Conservation (phyloP, 2,797 vertebrate species). For the Acanthurus leucopareius region DNA sequence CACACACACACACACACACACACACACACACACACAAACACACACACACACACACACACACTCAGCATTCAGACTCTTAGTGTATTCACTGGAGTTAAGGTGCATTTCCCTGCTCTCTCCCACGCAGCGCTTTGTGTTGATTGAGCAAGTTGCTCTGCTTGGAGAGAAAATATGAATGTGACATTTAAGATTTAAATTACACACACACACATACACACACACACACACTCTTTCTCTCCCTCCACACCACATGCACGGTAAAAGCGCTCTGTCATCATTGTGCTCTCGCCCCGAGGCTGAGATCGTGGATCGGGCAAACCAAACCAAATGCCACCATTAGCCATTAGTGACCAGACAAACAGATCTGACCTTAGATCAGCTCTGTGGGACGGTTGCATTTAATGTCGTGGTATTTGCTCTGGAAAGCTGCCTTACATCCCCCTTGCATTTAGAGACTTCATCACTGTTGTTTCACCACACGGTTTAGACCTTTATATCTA, state of each 20-base stretch:
- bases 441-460: too few species aligned
- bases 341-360: constrained; percentile 44
- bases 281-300: constrained; percentile 37
- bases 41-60: constrained; percentile 37
- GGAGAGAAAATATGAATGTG: constrained; percentile 62
- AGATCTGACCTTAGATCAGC: constrained; percentile 48
- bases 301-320: constrained; percentile 41
- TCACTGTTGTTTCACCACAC: not conserved
- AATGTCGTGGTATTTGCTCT: not conserved
- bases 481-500: not conserved
- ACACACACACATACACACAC: constrained; percentile 15
- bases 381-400: constrained; percentile 12
- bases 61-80: constrained; percentile 24
- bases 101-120: constrained; percentile 59
- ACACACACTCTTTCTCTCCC: constrained; percentile 5
- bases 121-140: constrained; percentile 60
- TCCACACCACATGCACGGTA: constrained; percentile 3
- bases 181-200: constrained; percentile 56
- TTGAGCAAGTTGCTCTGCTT: constrained; percentile 51
- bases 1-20: constrained; percentile 35
- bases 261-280: constrained; percentile 67
- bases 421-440: not conserved
- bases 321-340: constrained; percentile 51
- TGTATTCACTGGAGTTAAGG: constrained; percentile 49
- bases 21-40: constrained; percentile 16